A percentile compares a stretch with the other conserved stretches of the same genome.
These are phyloP conservation scores for Acomys russatus DNA, from an alignment of 2,797 vertebrate species.

Conservation along the genomic window DNA sequence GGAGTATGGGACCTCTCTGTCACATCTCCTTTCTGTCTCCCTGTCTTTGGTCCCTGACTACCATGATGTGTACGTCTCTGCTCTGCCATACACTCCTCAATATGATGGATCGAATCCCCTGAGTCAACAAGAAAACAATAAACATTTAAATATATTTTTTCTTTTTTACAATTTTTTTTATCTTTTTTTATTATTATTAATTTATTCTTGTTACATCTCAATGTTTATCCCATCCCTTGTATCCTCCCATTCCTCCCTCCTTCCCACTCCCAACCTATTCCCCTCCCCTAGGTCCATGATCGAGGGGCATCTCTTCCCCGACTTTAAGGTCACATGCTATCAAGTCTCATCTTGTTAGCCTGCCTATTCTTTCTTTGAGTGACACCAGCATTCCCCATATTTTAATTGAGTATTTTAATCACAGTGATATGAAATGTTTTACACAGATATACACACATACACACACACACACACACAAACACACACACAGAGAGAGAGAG, in stretches of 20 bases:
- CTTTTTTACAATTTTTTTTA: too few species aligned
- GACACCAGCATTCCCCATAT: too few species aligned
- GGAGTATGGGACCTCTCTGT: neutral
- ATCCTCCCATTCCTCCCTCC: too few species aligned
- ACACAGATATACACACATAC: neutral
- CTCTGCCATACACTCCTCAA: fast-evolving
- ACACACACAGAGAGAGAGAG: neutral
- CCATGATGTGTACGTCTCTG: neutral
- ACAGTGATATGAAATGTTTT: neutral
- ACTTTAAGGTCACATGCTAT: too few species aligned
- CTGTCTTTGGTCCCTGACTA: neutral
- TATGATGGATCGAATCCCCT: neutral
- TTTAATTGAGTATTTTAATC: neutral
- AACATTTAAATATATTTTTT: neutral
- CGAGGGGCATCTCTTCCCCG: too few species aligned
- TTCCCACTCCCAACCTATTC: too few species aligned
- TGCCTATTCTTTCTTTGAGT: too few species aligned
- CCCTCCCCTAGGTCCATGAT: too few species aligned
- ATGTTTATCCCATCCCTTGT: too few species aligned
- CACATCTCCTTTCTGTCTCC: neutral
- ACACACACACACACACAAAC: neutral
- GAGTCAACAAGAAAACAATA: neutral
- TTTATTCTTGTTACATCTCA: too few species aligned
- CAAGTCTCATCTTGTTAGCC: too few species aligned
- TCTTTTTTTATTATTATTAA: too few species aligned